Evolutionary conservation across 2,888 invertebrate species (phyloP).

Genomic region (Choristoneura rosaceana): DNA sequence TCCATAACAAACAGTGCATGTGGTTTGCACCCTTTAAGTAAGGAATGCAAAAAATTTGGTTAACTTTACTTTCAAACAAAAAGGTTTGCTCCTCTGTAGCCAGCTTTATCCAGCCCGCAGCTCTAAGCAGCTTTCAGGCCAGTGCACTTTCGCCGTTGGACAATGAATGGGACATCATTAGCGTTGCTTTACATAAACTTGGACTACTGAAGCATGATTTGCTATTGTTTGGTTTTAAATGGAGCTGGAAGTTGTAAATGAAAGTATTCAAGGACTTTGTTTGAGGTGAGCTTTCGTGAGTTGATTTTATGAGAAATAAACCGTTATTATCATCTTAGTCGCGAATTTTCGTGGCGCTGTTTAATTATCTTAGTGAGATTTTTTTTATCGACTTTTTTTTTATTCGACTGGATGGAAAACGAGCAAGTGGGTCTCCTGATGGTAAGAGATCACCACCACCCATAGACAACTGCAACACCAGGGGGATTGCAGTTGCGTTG

Average conservation of each 20-base stretch:
- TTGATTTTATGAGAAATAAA: not conserved
- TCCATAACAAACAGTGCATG: too few species aligned
- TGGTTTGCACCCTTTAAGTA: too few species aligned
- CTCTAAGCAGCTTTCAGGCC: constrained; percentile 15
- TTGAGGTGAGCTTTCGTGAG: not conserved
- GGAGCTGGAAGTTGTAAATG: constrained; percentile 1
- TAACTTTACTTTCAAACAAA: not conserved
- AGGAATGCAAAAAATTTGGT: not conserved
- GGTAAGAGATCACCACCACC: too few species aligned
- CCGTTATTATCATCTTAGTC: too few species aligned
- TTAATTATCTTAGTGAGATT: too few species aligned
- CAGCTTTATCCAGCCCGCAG: constrained; percentile 15
- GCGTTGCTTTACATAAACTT: constrained; percentile 39
- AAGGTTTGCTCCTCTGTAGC: constrained; percentile 8
- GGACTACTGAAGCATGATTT: constrained; percentile 31
- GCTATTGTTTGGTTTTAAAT: constrained; percentile 37
- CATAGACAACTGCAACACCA: too few species aligned
- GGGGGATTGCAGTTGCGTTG: too few species aligned
- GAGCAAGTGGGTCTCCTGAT: too few species aligned
- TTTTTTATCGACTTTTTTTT: too few species aligned
- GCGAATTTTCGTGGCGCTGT: too few species aligned
- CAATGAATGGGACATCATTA: constrained; percentile 42
- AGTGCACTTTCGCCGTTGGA: constrained; percentile 35
- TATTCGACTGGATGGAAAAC: too few species aligned
- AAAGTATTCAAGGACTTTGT: not conserved